Evolutionary conservation across 2,113 vertebrate species (phyloP).

Genomic region (Collichthys lucidus): DNA sequence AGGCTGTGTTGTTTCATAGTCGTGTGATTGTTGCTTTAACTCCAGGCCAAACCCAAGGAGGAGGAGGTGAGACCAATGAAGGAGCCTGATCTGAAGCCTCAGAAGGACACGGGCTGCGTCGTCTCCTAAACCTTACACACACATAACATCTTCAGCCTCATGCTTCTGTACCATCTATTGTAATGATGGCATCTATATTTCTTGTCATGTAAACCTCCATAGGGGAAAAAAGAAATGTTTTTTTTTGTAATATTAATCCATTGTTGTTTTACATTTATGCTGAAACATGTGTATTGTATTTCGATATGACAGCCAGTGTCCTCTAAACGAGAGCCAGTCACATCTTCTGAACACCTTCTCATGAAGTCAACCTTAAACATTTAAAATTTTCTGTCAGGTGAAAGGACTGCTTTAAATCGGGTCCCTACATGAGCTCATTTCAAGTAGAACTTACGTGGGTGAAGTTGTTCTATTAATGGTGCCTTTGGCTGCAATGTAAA

Average conservation of each 20-base stretch:
- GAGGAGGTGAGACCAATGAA: constrained; percentile 95
- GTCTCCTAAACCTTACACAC: constrained; percentile 86
- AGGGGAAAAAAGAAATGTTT: constrained; percentile 5
- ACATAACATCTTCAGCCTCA: constrained; percentile 3
- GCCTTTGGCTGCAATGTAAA: constrained; percentile 59
- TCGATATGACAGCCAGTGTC: constrained; percentile 26
- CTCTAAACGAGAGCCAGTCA: constrained; percentile 18
- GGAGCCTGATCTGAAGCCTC: constrained; percentile 96
- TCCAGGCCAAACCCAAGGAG: constrained; percentile 91
- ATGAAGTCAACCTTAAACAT: not conserved
- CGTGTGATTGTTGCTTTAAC: constrained; percentile 7
- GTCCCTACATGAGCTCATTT: not conserved
- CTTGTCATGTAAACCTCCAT: constrained; percentile 41
- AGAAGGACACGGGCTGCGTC: constrained; percentile 94
- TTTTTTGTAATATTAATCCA: constrained; percentile 48
- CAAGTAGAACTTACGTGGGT: not conserved
- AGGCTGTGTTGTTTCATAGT: not conserved
- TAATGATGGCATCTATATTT: constrained; percentile 43
- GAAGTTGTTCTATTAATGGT: constrained; percentile 18
- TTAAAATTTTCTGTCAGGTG: not conserved
- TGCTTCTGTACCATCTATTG: constrained; percentile 25
- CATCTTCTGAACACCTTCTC: not conserved
- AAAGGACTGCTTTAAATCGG: constrained; percentile 4
- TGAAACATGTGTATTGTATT: constrained; percentile 40
- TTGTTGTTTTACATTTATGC: constrained; percentile 55